Conservation (phyloP, 1,140 invertebrate genomes). For the Tetraneura akinire region DNA sequence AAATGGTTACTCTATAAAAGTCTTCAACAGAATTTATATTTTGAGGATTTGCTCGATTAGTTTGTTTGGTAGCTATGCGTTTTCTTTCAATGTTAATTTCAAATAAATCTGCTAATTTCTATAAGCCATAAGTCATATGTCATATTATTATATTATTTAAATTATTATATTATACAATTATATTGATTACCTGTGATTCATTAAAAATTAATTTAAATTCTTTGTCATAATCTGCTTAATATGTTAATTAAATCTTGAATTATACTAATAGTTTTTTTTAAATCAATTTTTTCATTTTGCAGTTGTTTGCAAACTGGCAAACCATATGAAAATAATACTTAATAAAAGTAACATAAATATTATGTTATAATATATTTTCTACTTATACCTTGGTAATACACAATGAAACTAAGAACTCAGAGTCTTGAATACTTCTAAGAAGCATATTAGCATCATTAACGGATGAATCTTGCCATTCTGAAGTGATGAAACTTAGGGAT, state of each 20-base stretch:
- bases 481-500: background rate
- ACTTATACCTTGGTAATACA: background rate
- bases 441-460: background rate
- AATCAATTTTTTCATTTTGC: conserved; percentile 7
- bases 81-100: background rate
- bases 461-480: background rate
- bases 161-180: background rate
- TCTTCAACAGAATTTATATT: background rate
- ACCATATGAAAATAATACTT: background rate
- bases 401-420: background rate
- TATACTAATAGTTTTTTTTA: background rate
- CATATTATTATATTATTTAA: background rate
- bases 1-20: background rate
- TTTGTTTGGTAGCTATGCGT: background rate
- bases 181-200: background rate
- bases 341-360: background rate
- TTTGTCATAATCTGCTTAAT: background rate
- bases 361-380: too few relatives aligned
- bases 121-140: background rate
- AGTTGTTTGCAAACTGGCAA: background rate
- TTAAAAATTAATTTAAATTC: conserved; percentile 13
- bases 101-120: background rate
- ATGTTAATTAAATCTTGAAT: background rate
- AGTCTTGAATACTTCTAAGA: background rate
- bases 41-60: conserved; percentile 1